phyloP scores from a whole-genome alignment of 92 coral and sea anemone species.

The Parazoanthus darwini region DNA sequence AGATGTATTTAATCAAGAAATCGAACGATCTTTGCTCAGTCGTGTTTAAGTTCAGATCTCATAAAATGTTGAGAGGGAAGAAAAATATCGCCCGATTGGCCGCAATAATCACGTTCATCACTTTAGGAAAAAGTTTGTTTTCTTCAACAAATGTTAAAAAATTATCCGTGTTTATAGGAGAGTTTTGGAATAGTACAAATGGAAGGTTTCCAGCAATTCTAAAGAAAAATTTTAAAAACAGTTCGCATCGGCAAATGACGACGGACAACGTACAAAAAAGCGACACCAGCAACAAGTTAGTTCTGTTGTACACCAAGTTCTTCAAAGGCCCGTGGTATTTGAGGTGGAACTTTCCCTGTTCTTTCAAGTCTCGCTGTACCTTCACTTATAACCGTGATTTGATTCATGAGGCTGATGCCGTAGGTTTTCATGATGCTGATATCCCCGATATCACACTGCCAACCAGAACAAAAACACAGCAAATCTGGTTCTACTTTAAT shows the following conservation, averaged over 20 bases:
- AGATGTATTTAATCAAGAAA: background rate
- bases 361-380: constrained; percentile 28
- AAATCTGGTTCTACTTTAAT: constrained; percentile 63
- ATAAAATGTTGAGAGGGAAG: background rate
- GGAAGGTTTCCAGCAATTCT: constrained; percentile 25
- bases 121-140: background rate
- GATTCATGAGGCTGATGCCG: constrained; percentile 47
- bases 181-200: background rate
- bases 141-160: background rate
- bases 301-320: constrained; percentile 53
- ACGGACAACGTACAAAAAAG: background rate
- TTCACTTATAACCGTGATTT: constrained; percentile 51
- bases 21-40: background rate
- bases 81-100: background rate
- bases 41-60: too few relatives aligned
- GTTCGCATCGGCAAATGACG: background rate
- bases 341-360: constrained; percentile 57
- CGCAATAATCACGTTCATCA: background rate
- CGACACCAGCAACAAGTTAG: constrained; percentile 2
- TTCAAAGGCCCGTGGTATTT: constrained; percentile 60
- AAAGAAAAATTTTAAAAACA: background rate
- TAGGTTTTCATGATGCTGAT: constrained; percentile 65
- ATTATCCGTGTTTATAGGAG: background rate
- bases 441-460: constrained; percentile 48
- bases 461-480: constrained; percentile 35